Base-by-base conservation (phyloP, 2,113 vertebrate species). In the Pholis gunnellus region DNA sequence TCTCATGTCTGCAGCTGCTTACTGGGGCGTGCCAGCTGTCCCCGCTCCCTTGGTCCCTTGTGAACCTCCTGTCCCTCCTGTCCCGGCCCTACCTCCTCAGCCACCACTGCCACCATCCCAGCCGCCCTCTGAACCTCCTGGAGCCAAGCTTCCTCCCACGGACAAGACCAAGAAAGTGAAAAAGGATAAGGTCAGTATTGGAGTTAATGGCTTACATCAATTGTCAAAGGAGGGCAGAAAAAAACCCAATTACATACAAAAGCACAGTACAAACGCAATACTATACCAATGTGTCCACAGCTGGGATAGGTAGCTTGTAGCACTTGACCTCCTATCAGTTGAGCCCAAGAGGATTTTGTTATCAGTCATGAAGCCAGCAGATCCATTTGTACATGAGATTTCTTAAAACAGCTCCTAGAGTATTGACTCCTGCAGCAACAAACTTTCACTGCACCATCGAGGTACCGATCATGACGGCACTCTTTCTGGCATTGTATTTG, bases 141-240 rank as follows among this genome's bases (percentile, higher is more conserved):
- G 88, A 29, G 90, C 92, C 81, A 98, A 97, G 89, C 59, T 83
- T 0, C 87, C 92, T 0, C 89, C 95, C 0, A 72, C 88, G 0
- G 98, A 99, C 70, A 99, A 99, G 90, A 93, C 87, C 0, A 97
- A 96, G 86, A 99, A 98, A 81, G 80, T 90, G 22, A 97, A 97
- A 85, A 99, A 97, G 83, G 97, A 99, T 0, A 99, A 99, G 96
- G 98, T 99, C 81, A 57, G 88, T 70, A 18, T 0, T 64, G 27
- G 3, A 27, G 29, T 66, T 77, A 0, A 64, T 11, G 1, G 59
- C 46, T 56, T 6, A 9, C 5, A n/a, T 6, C 0, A 65, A 14
- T 4, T 75, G 20, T 68, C 15, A 67, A 74, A 36, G 2, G 31
- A 46, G 3, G 18, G 22, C 27, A 2, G 38, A 25, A 25, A 59